Conservation (phyloP, 2,113 vertebrate genomes). For the Bubo bubo region DNA sequence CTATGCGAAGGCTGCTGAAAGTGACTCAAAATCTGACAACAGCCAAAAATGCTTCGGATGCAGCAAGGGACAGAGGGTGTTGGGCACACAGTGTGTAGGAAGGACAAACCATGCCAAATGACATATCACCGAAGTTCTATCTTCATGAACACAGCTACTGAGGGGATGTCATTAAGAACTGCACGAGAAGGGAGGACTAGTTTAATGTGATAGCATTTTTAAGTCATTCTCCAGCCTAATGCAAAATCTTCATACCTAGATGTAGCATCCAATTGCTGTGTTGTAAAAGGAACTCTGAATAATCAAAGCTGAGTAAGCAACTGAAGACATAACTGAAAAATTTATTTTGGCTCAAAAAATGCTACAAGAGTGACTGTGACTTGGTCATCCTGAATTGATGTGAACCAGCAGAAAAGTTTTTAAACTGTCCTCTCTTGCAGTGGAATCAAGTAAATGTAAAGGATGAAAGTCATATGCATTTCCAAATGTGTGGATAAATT, state of each 20-base stretch:
- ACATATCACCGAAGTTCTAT: not conserved
- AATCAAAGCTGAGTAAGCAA: slow-evolving; percentile 11
- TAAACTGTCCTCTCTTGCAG: not conserved
- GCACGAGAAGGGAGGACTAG: not conserved
- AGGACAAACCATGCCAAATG: not conserved
- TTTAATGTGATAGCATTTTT: not conserved
- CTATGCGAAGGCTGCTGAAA: not conserved
- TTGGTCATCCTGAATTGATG: not conserved
- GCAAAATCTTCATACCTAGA: not conserved
- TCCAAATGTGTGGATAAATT: not conserved
- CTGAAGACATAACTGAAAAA: not conserved
- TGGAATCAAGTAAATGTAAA: not conserved
- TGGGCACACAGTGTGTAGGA: not conserved
- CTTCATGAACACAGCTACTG: not conserved
- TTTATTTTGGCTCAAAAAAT: not conserved
- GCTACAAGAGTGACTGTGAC: not conserved
- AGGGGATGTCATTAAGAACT: not conserved
- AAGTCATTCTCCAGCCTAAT: not conserved
- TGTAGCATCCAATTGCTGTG: not conserved
- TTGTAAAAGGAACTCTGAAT: not conserved
- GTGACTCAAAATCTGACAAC: not conserved
- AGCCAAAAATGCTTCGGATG: not conserved
- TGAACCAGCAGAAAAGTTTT: not conserved
- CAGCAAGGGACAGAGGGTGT: not conserved
- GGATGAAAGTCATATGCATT: not conserved